Base-by-base conservation (phyloP, 2,888 invertebrate genomes). In the Odiellus spinosus region DNA sequence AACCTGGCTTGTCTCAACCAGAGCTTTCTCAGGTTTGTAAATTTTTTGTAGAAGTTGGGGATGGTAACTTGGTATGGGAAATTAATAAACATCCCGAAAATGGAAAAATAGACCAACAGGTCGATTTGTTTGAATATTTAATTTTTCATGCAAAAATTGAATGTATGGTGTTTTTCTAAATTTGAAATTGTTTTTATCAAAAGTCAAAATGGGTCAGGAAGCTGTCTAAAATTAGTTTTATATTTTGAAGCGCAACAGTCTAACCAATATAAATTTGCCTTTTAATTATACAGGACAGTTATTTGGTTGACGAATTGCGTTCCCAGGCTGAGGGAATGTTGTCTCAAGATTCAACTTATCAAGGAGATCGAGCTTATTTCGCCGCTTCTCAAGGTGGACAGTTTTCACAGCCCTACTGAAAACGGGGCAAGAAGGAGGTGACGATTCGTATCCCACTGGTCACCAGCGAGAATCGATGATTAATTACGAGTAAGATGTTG, bases 261-360 rank as follows among this genome's bases (percentile, higher is more conserved):
- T 26, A 20, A 19, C 11, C 18, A 17, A 40, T 11, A 19, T 15
- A 20, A 19, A 17, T 3, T 40, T 40, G 11, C 11, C 19, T 48
- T 40, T 48, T 52, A 34, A 70, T 77, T 57, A 78, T 77, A 57
- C 80, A 85, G 72, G 86, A 87, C 67, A 82, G 82, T 50, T 78
- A 80, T 64, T 76, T 82, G 66, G 77, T 80, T 45, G 76, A 76
- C 34, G 86, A 86, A 66, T 82, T 82, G 67, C 83, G 83, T 63
- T 90, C 90, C 44, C 91, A 93, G 71, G 85, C 88, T 72, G 93
- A 93, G 66, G 88, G 86, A 47, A 75, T 93, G 61, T 72, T 93
- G 60, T 93, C 91, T 43, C 93, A 93, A 71, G 91, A 87, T 68
- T 83, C 83, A 40, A 80, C 80, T 56, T 84, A 82, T 70, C 82